Percentiles rank a stretch among this genome's conserved stretches.
phyloP scores from a whole-genome alignment of 2,113 vertebrate species.

The Clupea harengus region DNA sequence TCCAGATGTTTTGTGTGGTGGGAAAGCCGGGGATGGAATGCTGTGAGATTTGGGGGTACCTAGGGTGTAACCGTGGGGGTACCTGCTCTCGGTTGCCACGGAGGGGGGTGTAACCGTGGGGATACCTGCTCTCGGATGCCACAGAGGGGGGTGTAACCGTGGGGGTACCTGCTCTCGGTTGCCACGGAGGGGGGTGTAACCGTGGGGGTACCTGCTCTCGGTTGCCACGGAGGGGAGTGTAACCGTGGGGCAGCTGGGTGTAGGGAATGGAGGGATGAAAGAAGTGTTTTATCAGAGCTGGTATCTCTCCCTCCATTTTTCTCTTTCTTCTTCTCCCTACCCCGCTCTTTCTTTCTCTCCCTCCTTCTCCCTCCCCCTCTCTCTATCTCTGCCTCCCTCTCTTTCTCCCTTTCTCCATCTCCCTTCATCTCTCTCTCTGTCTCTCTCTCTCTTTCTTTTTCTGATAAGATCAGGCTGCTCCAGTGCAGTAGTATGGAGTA shows the following conservation, averaged over 20 bases:
- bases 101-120: neutral
- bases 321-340: neutral
- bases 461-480: neutral
- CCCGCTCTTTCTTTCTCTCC: neutral
- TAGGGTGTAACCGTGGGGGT: neutral
- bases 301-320: neutral
- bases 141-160: neutral
- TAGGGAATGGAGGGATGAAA: neutral
- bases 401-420: neutral
- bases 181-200: neutral
- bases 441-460: neutral
- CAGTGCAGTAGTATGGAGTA: neutral
- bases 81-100: neutral
- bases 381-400: neutral
- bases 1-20: neutral
- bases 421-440: neutral
- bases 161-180: neutral
- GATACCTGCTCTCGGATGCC: neutral
- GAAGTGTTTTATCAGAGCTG: neutral
- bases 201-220: neutral
- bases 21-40: neutral
- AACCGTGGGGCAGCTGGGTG: neutral
- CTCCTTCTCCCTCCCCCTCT: neutral
- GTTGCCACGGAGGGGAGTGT: neutral
- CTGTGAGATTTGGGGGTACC: neutral